Percentiles rank a stretch among this genome's conserved stretches.
Conservation (phyloP, 2,797 vertebrate species). For the Oryzias sinensis region DNA sequence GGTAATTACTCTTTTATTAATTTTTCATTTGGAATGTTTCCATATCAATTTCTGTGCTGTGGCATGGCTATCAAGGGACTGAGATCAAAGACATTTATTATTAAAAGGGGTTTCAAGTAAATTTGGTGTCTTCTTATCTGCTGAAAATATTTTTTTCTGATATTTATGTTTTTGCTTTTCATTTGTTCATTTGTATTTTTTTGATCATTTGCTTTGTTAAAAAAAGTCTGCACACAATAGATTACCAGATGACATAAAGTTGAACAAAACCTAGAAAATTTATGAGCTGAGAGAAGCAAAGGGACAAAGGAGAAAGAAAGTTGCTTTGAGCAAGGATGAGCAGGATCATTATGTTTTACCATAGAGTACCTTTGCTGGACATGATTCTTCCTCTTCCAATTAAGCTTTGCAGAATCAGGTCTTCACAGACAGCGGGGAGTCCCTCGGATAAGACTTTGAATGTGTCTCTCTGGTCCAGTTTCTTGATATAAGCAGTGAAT, state of each 20-base stretch:
- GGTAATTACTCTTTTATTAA: slow-evolving; percentile 68
- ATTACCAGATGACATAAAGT: not conserved
- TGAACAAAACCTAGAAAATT: slow-evolving; percentile 6
- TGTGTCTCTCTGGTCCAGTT: slow-evolving; percentile 74
- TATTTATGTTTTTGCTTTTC: not conserved
- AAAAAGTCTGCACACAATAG: not conserved
- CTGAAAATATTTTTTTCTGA: slow-evolving; percentile 37
- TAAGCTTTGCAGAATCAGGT: slow-evolving; percentile 65
- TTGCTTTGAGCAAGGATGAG: slow-evolving; percentile 21
- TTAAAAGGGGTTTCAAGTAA: slow-evolving; percentile 34
- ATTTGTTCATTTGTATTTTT: slow-evolving; percentile 2
- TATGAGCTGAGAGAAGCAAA: slow-evolving; percentile 14
- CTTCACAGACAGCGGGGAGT: slow-evolving; percentile 52
- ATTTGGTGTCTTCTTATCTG: slow-evolving; percentile 29
- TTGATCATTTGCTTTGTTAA: not conserved
- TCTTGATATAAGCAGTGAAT: slow-evolving; percentile 66
- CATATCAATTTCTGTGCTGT: slow-evolving; percentile 52
- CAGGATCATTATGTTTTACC: slow-evolving; percentile 59
- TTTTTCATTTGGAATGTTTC: slow-evolving; percentile 60
- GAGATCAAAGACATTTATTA: slow-evolving; percentile 16
- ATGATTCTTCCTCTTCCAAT: slow-evolving; percentile 69
- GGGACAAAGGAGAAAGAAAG: slow-evolving; percentile 21
- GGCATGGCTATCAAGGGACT: slow-evolving; percentile 35
- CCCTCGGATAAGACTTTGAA: slow-evolving; percentile 62
- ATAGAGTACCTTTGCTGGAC: slow-evolving; percentile 42